Conservation (phyloP, 1,140 invertebrate species). For the Drosophila pruinosa region DNA sequence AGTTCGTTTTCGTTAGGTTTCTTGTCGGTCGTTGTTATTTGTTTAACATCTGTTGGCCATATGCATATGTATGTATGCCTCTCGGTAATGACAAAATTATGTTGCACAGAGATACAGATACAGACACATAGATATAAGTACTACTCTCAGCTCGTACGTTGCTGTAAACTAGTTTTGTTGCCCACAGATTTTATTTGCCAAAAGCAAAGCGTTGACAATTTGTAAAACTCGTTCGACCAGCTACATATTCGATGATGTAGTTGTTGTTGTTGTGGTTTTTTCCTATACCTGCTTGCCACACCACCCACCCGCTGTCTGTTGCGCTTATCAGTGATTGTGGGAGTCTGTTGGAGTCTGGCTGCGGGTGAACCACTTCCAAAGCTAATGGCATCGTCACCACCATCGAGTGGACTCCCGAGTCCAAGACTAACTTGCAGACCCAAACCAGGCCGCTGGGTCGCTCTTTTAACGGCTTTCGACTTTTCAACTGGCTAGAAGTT, state of each 20-base stretch:
- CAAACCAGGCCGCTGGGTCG: slow-evolving; percentile 4
- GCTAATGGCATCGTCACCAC: no score
- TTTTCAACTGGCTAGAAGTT: slow-evolving; percentile 73
- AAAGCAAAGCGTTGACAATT: slow-evolving; percentile 78
- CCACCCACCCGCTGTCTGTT: slow-evolving; percentile 2
- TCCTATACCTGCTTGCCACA: slow-evolving; percentile 5
- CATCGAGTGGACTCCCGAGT: not conserved
- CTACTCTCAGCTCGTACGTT: no score
- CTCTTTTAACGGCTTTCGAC: slow-evolving; percentile 59
- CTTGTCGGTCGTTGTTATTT: slow-evolving; percentile 44
- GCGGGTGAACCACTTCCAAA: slow-evolving; percentile 1
- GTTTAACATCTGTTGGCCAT: slow-evolving; percentile 74
- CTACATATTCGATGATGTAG: slow-evolving; percentile 42
- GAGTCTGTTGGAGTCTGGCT: slow-evolving; percentile 17
- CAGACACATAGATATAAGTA: slow-evolving; percentile 27
- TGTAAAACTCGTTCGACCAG: slow-evolving; percentile 78
- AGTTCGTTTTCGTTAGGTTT: slow-evolving; percentile 30
- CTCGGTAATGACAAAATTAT: slow-evolving; percentile 79
- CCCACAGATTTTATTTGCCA: slow-evolving; percentile 68
- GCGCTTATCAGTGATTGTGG: slow-evolving; percentile 24
- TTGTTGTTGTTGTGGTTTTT: slow-evolving; percentile 1
- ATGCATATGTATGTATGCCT: slow-evolving; percentile 53
- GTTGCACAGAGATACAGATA: slow-evolving; percentile 60
- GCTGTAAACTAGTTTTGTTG: slow-evolving; percentile 73
- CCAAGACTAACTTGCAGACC: not conserved